Base-by-base conservation (phyloP, 1,140 invertebrate species). In the Berghia stephanieae region DNA sequence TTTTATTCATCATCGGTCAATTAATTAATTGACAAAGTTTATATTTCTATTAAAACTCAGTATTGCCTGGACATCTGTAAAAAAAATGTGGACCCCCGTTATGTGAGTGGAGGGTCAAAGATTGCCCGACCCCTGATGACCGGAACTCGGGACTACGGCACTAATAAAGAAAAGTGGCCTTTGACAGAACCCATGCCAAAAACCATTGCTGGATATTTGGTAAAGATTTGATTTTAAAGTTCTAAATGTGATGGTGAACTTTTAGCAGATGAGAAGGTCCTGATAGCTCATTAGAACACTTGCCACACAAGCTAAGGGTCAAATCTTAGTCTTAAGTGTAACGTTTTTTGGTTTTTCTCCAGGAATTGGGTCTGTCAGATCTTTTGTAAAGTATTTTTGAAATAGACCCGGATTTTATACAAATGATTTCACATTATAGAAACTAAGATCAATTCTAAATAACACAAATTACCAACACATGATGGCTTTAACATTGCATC, bases 161-260 rank as follows among this genome's bases (percentile, higher is more conserved):
- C 93, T 0, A 91, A 94, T 78, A 91, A 93, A 81, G 89, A 92
- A n/a, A 80, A 93, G 66, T 96, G 93, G 91, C 95, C 95, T 0
- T 83, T 96, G 0, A 94, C 93, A 80, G 89, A 96, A 86, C 93
- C 95, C 0, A 86, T 95, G 27, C 90, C 91, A 3, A 97, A 96
- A 86, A 77, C 94, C 5, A 95, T 95, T 87, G 93, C 93, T 2
- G 83, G 93, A 42, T 90, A 92, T 55, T 94, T 96, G 80, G 83
- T 83, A 75, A 67, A 1, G 5, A 36, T 36, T n/a, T 46, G 34
- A 24, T 10, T 24, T 13, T 31, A 43, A 4, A 46, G 36, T n/a
- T 0, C n/a, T 24, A 38, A 10, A 13, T 10, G n/a, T 10, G 8
- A 4, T 10, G 36, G 18, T 3, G 27, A 13, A 16, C 44, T 3